Evolutionary conservation across 2,113 vertebrate species (phyloP), one percentile per base, ranked within the genome.

Genomic region (Psammodynastes pulverulentus): DNA sequence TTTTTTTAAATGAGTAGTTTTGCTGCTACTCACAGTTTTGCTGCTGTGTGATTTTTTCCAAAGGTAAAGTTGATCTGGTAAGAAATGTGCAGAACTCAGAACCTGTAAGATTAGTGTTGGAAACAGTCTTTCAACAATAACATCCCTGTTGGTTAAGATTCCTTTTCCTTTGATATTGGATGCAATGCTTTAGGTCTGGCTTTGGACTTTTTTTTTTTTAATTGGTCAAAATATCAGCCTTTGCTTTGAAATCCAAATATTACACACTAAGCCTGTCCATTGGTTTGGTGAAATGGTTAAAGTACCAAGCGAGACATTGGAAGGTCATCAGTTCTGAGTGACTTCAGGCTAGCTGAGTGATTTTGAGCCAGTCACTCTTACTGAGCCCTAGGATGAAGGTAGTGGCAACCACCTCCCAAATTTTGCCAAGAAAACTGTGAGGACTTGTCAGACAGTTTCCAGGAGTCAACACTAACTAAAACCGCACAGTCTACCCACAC

Each of bases 51-150:
- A 24, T 19, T 10, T 19, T 10, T 26, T 13, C 19, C 5, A 15
- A 49, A 17, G 62, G 67, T 62, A 29, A 4, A 1, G 26, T 34
- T 52, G 2, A 0, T 79, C 4, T 0, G 0, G 1, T 52, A 79
- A 49, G n/a, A 89, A 89, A 53, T 39, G 10, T 34, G 54, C 56
- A 51, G 26, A 58, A 15, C 9, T 49, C 39, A 87, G 56, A 62
- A 62, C n/a, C 88, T 62, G 43, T n/a, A 43, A 5, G 51, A 87
- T 24, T 53, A 79, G n/a, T 39, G 87, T 5, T 34, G 86, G 67
- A 67, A 91, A 54, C 26, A 88, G 1, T 0, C 39, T 89, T 49
- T 88, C 90, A 46, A 3, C 45, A 67, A 86, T 49, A 48, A 0
- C 13, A 4, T 49, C 34, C 56, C 26, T 34, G 9, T n/a, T 54